phyloP scores from a whole-genome alignment of 2,113 vertebrate species.

The Amazona guildingii region DNA sequence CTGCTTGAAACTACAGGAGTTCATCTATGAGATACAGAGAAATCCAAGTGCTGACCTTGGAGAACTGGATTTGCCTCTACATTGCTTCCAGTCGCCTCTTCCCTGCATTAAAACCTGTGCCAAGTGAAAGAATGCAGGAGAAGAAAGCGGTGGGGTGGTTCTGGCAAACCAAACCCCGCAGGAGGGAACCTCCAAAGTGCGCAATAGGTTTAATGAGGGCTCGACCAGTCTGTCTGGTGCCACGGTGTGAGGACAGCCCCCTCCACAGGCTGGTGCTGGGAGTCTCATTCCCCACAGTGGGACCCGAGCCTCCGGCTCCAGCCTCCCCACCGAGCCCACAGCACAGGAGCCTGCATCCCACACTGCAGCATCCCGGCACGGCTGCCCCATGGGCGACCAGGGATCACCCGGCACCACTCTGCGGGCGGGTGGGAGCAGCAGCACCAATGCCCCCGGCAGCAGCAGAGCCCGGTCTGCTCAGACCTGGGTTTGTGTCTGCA shows the following conservation, averaged over 20 bases:
- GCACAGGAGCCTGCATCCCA: not conserved
- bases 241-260: not conserved
- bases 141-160: not conserved
- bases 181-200: not conserved
- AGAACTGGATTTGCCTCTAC: not conserved
- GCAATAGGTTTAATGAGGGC: not conserved
- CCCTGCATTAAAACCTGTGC: not conserved
- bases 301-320: not conserved
- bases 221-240: not conserved
- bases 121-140: not conserved
- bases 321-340: not conserved
- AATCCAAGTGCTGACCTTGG: not conserved
- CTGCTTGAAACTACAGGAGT: fast-evolving
- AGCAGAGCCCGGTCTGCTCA: not conserved
- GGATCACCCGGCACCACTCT: not conserved
- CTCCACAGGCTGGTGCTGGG: not conserved
- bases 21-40: not conserved
- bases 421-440: not conserved
- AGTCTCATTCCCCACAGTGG: not conserved
- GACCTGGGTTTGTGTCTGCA: not conserved
- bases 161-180: not conserved
- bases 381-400: not conserved
- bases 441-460: not conserved
- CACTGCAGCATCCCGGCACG: not conserved
- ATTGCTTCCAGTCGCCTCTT: not conserved